A percentile compares a stretch with the other conserved stretches of the same genome.
phyloP scores from a whole-genome alignment of 1,140 invertebrate species.

The Zophobas atratus region DNA sequence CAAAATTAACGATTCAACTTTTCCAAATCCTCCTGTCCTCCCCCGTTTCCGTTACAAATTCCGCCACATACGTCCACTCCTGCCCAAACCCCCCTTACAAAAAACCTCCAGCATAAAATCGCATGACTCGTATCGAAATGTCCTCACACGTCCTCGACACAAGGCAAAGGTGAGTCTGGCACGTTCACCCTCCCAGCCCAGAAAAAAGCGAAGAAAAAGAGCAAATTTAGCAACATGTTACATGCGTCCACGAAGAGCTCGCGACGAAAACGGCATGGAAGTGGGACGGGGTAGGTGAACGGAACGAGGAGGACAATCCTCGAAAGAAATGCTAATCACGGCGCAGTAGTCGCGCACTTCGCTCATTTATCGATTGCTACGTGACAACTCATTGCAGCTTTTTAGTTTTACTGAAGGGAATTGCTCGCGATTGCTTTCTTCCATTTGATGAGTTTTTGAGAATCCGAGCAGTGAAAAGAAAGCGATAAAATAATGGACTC shows the following conservation, averaged over 20 bases:
- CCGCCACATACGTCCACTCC: too few species aligned
- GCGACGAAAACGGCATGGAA: not conserved
- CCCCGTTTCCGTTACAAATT: too few species aligned
- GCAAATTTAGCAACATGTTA: conserved; percentile 25
- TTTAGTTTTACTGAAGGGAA: conserved; percentile 58
- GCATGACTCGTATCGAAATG: conserved; percentile 11
- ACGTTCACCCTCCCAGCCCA: not conserved
- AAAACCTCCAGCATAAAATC: conserved; percentile 16
- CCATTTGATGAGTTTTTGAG: conserved; percentile 47
- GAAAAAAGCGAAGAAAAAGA: not conserved
- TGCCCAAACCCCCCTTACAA: not conserved
- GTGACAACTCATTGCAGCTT: conserved; percentile 62
- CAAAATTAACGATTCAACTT: too few species aligned
- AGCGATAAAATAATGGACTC: conserved; percentile 46
- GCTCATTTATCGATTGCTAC: conserved; percentile 61
- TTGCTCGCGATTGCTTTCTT: conserved; percentile 47
- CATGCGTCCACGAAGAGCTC: conserved; percentile 11
- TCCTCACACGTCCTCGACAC: conserved; percentile 14
- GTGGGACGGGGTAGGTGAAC: conserved; percentile 26
- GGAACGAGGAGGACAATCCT: conserved; percentile 49
- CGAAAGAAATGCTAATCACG: conserved; percentile 62
- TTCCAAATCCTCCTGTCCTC: too few species aligned
- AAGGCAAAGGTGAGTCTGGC: conserved; percentile 29
- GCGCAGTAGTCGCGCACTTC: conserved; percentile 56
- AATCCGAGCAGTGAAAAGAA: conserved; percentile 36